A percentile compares a stretch with the other conserved stretches of the same genome.
Evolutionary conservation across 2,888 invertebrate species (phyloP).

Genomic region (Cephalotes varians): DNA sequence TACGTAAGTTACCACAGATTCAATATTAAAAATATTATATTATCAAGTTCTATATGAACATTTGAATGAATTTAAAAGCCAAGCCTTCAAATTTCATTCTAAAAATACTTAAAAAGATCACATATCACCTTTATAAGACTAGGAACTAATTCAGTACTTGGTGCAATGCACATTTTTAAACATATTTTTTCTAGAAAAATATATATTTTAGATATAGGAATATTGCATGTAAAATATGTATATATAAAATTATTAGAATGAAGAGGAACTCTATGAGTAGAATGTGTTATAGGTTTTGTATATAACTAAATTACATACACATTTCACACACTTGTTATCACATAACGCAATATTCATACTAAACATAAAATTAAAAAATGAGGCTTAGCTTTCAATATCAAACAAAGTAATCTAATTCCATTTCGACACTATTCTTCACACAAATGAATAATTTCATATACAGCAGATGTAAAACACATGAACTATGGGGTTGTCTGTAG

Average conservation of each 20-base stretch:
- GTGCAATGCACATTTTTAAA: slow-evolving; percentile 53
- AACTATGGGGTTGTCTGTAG: slow-evolving; percentile 48
- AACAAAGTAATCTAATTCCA: slow-evolving; percentile 58
- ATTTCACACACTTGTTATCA: slow-evolving; percentile 33
- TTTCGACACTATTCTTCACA: slow-evolving; percentile 53
- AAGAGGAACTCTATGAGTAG: slow-evolving; percentile 66
- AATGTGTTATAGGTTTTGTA: slow-evolving; percentile 41
- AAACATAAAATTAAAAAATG: slow-evolving; percentile 55
- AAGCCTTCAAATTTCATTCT: slow-evolving; percentile 75
- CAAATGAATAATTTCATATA: slow-evolving; percentile 69
- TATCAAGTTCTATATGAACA: slow-evolving; percentile 74
- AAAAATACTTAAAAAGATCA: slow-evolving; percentile 77
- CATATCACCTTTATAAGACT: slow-evolving; percentile 82
- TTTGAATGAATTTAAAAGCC: slow-evolving; percentile 77
- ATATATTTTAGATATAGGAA: slow-evolving; percentile 50
- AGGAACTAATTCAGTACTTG: slow-evolving; percentile 81
- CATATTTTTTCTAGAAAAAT: slow-evolving; percentile 35
- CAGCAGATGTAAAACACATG: slow-evolving; percentile 61
- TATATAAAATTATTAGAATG: slow-evolving; percentile 62
- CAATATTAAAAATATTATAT: slow-evolving; percentile 66
- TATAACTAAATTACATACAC: slow-evolving; percentile 31
- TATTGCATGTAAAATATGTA: slow-evolving; percentile 24
- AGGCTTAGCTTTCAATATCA: slow-evolving; percentile 78
- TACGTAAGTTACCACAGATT: slow-evolving; percentile 75
- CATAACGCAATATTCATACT: slow-evolving; percentile 24